Evolutionary conservation across 2,888 invertebrate species (phyloP).

Genomic region (Amitus sp.): DNA sequence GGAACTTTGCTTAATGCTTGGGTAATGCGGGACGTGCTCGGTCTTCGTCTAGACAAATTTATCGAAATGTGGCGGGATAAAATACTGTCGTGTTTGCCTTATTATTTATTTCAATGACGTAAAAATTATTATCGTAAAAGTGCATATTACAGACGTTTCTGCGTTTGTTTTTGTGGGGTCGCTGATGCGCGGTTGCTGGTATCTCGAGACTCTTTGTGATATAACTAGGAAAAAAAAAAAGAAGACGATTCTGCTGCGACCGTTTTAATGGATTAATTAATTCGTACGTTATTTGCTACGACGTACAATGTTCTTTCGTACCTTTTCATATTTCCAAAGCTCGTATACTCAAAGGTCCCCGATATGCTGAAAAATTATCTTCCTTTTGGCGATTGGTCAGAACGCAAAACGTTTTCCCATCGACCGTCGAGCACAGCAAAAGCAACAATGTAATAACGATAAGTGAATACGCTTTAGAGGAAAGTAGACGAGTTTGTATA

Average conservation of each 20-base stretch:
- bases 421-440: too few species aligned
- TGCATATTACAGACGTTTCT: conserved; percentile 26
- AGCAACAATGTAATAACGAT: conserved; percentile 16
- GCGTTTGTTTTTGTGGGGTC: conserved; percentile 37
- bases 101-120: too few species aligned
- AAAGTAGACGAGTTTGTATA: conserved; percentile 16
- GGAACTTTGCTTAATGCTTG: too few species aligned
- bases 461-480: conserved; percentile 18
- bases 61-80: too few species aligned
- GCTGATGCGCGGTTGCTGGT: conserved; percentile 41
- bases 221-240: conserved; percentile 35
- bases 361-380: not conserved
- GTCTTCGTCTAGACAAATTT: too few species aligned
- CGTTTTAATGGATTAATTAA: conserved; percentile 25
- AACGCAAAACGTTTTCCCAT: too few species aligned
- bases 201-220: conserved; percentile 48
- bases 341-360: conserved; percentile 5
- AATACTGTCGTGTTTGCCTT: conserved; percentile 56
- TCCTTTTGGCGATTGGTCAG: not conserved
- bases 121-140: conserved; percentile 28
- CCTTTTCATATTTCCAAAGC: not conserved
- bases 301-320: conserved; percentile 12
- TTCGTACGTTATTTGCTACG: conserved; percentile 21
- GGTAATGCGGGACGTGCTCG: conserved; percentile 7
- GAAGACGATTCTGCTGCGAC: conserved; percentile 18